These are phyloP conservation scores for Streptopelia turtur DNA, from an alignment of 2,797 vertebrate species.

Conservation along the genomic window DNA sequence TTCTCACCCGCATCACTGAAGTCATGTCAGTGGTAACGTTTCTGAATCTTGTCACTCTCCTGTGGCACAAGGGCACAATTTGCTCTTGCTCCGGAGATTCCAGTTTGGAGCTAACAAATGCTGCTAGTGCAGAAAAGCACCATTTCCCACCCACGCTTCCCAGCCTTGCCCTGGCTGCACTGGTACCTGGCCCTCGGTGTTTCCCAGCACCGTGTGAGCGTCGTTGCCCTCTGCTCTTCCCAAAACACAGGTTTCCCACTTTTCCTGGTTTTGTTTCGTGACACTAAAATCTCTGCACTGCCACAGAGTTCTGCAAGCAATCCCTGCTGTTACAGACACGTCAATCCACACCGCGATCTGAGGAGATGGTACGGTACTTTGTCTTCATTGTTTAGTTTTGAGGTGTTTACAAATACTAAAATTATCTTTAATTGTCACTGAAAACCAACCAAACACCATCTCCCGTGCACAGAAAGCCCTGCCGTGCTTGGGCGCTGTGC, in stretches of 20 bases:
- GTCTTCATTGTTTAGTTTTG: not conserved
- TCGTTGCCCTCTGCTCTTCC: not conserved
- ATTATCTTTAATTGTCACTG: not conserved
- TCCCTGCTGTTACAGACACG: not conserved
- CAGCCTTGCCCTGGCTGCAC: not conserved
- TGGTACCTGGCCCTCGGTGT: rapidly evolving
- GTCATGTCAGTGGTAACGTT: too few relatives aligned
- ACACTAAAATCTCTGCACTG: rapidly evolving
- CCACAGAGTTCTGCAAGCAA: not conserved
- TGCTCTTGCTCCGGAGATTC: not conserved
- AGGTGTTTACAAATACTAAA: not conserved
- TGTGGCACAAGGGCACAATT: too few relatives aligned
- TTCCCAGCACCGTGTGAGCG: rapidly evolving
- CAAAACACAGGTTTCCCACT: rapidly evolving
- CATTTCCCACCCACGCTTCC: rapidly evolving
- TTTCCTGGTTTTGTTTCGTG: not conserved
- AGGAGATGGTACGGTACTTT: rapidly evolving
- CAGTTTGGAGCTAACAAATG: not conserved
- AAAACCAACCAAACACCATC: not conserved
- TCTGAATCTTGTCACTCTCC: too few relatives aligned
- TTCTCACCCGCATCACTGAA: too few relatives aligned
- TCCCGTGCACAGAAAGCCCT: rapidly evolving
- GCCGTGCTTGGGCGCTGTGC: rapidly evolving
- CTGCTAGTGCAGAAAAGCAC: not conserved
- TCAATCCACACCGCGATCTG: rapidly evolving